These are phyloP conservation scores for Aplocera efformata DNA, from an alignment of 2,888 invertebrate species.

Conservation along the genomic window DNA sequence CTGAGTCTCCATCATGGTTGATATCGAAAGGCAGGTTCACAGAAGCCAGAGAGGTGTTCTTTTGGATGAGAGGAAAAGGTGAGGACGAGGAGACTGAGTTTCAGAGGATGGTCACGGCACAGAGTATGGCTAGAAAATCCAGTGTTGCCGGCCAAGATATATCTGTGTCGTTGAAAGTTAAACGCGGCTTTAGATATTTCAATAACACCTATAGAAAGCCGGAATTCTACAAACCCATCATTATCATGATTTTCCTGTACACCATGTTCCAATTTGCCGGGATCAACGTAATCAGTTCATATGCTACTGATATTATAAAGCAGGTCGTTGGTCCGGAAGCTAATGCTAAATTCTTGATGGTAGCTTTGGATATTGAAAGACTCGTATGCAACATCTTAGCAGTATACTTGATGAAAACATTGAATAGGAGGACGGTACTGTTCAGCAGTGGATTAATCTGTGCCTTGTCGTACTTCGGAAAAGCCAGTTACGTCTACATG, in stretches of 20 bases:
- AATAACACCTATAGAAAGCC: conserved; percentile 57
- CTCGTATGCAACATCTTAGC: conserved; percentile 81
- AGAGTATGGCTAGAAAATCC: conserved; percentile 54
- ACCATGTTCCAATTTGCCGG: conserved; percentile 85
- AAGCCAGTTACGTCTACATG: conserved; percentile 68
- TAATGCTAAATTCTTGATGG: conserved; percentile 82
- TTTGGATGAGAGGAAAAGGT: conserved; percentile 77
- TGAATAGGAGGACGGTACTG: conserved; percentile 81
- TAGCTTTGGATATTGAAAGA: conserved; percentile 82
- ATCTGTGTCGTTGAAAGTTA: conserved; percentile 37
- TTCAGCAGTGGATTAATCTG: conserved; percentile 82
- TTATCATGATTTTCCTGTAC: conserved; percentile 82
- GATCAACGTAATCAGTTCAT: conserved; percentile 85
- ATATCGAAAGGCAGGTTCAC: conserved; percentile 77
- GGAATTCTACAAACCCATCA: conserved; percentile 81
- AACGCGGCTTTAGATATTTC: conserved; percentile 46
- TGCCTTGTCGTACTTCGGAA: conserved; percentile 76
- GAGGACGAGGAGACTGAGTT: conserved; percentile 64
- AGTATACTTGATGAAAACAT: conserved; percentile 80
- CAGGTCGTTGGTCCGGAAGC: conserved; percentile 81
- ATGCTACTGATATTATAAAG: conserved; percentile 82
- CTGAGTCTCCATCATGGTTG: conserved; percentile 85
- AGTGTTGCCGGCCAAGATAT: conserved; percentile 47
- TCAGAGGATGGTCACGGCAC: conserved; percentile 66
- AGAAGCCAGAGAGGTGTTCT: conserved; percentile 79